A percentile compares a stretch with the other conserved stretches of the same genome.
phyloP scores from a whole-genome alignment of 2,888 invertebrate species.

The Rhamnusium bicolor region DNA sequence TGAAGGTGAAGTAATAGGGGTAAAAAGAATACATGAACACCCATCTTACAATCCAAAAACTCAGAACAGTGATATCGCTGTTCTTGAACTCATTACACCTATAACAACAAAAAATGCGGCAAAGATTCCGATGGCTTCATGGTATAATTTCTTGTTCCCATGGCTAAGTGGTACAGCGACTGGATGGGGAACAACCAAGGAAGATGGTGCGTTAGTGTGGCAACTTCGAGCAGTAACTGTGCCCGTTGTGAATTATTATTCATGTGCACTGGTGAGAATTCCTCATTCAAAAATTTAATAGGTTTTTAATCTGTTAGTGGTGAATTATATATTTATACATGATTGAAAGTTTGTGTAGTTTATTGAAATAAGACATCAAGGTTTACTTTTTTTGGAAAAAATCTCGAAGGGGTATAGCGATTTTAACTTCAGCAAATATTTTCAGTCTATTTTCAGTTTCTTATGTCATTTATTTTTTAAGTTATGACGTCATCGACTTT shows the following conservation, averaged over 20 bases:
- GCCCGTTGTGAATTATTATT: conserved; percentile 11
- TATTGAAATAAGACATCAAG: too few relatives aligned
- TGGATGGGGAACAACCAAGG: conserved; percentile 23
- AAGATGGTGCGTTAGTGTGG: not conserved
- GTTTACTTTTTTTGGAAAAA: too few relatives aligned
- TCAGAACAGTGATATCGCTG: conserved; percentile 20
- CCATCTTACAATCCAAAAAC: conserved; percentile 14
- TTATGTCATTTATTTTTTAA: too few relatives aligned
- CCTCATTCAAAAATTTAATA: not conserved
- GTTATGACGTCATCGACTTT: too few relatives aligned
- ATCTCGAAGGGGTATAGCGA: too few relatives aligned
- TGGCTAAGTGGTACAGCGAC: conserved; percentile 19
- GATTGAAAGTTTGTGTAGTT: too few relatives aligned
- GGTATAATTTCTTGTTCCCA: conserved; percentile 23
- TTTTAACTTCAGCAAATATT: too few relatives aligned
- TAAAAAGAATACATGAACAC: conserved; percentile 19
- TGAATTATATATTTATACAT: too few relatives aligned
- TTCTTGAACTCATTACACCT: not conserved
- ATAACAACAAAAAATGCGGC: not conserved
- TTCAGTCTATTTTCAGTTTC: too few relatives aligned
- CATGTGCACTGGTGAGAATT: conserved; percentile 8
- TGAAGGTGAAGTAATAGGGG: conserved; percentile 4
- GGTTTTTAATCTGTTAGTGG: too few relatives aligned
- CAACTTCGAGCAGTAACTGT: conserved; percentile 28
- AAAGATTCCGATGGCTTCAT: conserved; percentile 18